phyloP scores from a whole-genome alignment of 35 echinoderm and acorn worm species.

The Amphiura filiformis region DNA sequence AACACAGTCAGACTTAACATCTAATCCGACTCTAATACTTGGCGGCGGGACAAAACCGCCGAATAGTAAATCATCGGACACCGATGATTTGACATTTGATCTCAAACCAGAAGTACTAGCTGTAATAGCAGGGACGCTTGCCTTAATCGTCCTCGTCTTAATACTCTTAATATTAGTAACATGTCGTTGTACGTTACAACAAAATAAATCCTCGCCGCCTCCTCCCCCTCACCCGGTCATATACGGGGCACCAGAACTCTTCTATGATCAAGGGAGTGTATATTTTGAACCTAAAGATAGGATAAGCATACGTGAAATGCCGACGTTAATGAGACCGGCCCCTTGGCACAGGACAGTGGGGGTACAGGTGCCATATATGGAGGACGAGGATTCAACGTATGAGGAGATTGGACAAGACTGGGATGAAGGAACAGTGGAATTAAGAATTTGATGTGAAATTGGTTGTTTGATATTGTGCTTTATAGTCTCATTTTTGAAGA shows the following conservation, averaged over 20 bases:
- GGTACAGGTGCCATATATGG: slow-evolving; percentile 79
- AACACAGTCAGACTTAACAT: not conserved
- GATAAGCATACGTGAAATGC: slow-evolving; percentile 63
- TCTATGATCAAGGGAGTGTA: slow-evolving; percentile 81
- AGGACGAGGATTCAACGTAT: slow-evolving; percentile 83
- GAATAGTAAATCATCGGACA: not conserved
- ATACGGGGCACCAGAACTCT: slow-evolving; percentile 50
- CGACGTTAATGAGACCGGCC: slow-evolving; percentile 64
- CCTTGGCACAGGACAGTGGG: slow-evolving; percentile 77
- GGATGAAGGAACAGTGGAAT: slow-evolving; percentile 60
- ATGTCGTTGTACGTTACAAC: slow-evolving; percentile 32
- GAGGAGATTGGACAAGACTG: slow-evolving; percentile 89
- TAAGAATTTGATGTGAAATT: not conserved
- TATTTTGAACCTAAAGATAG: slow-evolving; percentile 91
- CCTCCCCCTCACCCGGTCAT: slow-evolving; percentile 31
- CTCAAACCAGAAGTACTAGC: slow-evolving; percentile 55
- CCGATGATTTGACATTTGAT: slow-evolving; percentile 2
- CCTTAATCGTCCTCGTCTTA: slow-evolving; percentile 65
- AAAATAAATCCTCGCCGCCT: not conserved
- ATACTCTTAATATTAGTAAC: slow-evolving; percentile 64
- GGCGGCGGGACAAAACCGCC: not conserved
- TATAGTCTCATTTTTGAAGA: too few species aligned
- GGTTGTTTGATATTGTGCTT: too few species aligned
- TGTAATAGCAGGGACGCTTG: slow-evolving; percentile 67
- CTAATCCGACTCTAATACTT: not conserved